Percentiles rank a stretch among this genome's conserved stretches.
Evolutionary conservation across 2,797 vertebrate genomes (phyloP).

Genomic region (Capromys pilorides): DNA sequence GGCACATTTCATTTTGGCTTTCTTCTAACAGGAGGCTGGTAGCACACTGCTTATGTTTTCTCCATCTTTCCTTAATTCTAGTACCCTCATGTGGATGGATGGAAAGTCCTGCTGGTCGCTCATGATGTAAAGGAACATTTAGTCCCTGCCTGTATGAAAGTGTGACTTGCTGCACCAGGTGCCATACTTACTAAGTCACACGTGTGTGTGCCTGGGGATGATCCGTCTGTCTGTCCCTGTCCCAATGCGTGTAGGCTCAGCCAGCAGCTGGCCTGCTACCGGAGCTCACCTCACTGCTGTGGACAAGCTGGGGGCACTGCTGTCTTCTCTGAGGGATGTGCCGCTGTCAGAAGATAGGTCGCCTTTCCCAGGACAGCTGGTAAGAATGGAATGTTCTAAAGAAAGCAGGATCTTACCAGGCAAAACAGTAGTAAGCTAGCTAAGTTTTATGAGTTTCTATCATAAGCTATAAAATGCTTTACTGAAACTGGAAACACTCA

Average conservation of each 20-base stretch:
- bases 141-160: background rate
- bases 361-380: slow-evolving; percentile 64
- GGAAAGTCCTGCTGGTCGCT: background rate
- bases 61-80: background rate
- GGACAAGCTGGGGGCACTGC: background rate
- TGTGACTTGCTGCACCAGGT: background rate
- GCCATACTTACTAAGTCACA: background rate
- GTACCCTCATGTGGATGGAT: background rate
- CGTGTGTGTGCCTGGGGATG: background rate
- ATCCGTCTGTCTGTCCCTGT: no score
- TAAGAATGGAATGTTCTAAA: slow-evolving; percentile 72
- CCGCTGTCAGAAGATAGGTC: background rate
- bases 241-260: background rate
- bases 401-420: slow-evolving; percentile 67
- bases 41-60: background rate
- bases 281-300: background rate
- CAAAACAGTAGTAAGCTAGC: slow-evolving; percentile 87
- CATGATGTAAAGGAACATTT: slow-evolving; percentile 5
- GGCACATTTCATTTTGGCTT: slow-evolving; percentile 41
- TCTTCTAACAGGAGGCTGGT: background rate
- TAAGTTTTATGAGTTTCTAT: slow-evolving; percentile 79
- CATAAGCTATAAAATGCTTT: slow-evolving; percentile 87
- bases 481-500: slow-evolving; percentile 87
- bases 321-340: slow-evolving; percentile 9
- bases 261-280: background rate